Base-by-base conservation (phyloP, 2,113 vertebrate genomes). In the Plecturocebus donacophilus region DNA sequence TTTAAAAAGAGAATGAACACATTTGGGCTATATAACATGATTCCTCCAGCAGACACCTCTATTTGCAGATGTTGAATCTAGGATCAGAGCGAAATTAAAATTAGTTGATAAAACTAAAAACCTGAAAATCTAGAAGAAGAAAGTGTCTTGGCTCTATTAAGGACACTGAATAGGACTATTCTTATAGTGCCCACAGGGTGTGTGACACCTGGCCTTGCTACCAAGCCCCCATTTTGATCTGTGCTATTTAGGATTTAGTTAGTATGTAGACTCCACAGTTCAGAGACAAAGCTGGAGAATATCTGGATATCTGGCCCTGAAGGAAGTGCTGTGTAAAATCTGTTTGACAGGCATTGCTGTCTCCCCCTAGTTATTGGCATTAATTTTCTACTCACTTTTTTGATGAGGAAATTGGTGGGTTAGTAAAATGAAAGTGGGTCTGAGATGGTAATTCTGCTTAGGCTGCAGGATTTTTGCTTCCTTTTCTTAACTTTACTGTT, bases 341-440 rank as follows among this genome's bases (percentile, higher is more conserved):
- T 80, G 40, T 87, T 95, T 95, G 85, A 95, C 73, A 83, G 73
- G 6, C 58, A 87, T 49, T 91, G 21, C 38, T 54, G 23, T 47
- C 45, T 91, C 27, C 32, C 30, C 5, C 47, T 93, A 75, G 21
- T 83, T 85, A 91, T 9, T 93, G 68, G 38, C 66, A 86, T 93
- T 96, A 97, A 98, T 96, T 98, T 97, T 95, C 95, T 88, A 79
- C 47, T 97, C 95, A 97, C 2, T 49, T 88, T 94, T 97, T 88
- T 95, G 66, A 91, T 94, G 76, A 96, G 90, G 54, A 97, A 97
- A 97, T 97, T 94, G 42, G 66, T 90, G 10, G 40, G 89, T 68
- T 27, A 91, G 30, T 91, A 21, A 70, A 93, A 82, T 76, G 58
- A 95, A 87, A 79, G 58, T 87, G 40, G 42, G 14, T 83, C 54